phyloP scores from a whole-genome alignment of 2,888 invertebrate species.

The Nemoura dubitans region DNA sequence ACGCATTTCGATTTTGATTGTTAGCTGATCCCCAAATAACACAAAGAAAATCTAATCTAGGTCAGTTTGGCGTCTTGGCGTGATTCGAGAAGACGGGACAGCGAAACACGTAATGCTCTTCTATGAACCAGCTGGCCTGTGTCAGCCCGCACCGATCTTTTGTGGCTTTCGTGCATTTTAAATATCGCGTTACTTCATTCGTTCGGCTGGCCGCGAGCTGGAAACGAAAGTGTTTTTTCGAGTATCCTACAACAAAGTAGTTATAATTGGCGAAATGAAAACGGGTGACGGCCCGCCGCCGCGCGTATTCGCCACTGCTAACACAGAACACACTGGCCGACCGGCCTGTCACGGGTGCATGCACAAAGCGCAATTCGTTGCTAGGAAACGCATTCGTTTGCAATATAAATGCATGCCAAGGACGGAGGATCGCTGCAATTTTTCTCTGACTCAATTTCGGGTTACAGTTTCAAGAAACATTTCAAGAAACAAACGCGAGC shows the following conservation, averaged over 20 bases:
- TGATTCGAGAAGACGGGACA: background rate
- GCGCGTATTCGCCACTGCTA: no score
- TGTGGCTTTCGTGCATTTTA: constrained; percentile 1
- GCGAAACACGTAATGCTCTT: background rate
- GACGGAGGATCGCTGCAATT: background rate
- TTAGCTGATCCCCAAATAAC: background rate
- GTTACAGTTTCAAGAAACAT: background rate
- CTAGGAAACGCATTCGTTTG: background rate
- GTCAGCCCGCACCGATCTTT: background rate
- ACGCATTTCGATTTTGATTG: background rate
- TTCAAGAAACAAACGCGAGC: background rate
- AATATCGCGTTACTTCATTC: background rate
- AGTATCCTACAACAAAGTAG: no score
- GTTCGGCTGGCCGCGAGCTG: no score
- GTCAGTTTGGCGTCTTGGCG: background rate
- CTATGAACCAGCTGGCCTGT: background rate
- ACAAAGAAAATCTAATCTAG: background rate
- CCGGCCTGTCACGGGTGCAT: background rate
- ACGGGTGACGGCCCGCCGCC: no score
- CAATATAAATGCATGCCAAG: background rate
- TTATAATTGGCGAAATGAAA: no score
- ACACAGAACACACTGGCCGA: no score
- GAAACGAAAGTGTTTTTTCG: no score
- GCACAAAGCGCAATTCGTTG: background rate
- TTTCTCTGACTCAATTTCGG: background rate